A percentile compares a stretch with the other conserved stretches of the same genome.
phyloP scores from a whole-genome alignment of 1,140 invertebrate species.

The Drosophila miranda region DNA sequence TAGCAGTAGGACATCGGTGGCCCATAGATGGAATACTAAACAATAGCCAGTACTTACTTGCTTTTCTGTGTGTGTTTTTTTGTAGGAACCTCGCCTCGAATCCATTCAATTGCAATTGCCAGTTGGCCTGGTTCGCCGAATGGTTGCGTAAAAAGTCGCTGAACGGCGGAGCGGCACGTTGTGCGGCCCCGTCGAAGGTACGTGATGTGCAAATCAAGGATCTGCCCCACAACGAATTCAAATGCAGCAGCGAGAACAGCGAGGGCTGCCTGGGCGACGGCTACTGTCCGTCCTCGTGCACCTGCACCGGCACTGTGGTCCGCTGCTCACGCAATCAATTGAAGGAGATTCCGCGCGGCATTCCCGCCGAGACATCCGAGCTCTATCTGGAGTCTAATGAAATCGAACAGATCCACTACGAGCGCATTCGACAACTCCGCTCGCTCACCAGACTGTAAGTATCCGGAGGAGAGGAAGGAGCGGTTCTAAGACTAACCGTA shows the following conservation, averaged over 20 bases:
- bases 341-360: conserved; percentile 92
- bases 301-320: conserved; percentile 96
- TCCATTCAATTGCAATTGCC: conserved; percentile 97
- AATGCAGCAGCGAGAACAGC: conserved; percentile 94
- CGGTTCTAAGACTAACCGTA: neutral
- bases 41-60: conserved; percentile 25
- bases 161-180: conserved; percentile 89
- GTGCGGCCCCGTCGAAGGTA: conserved; percentile 89
- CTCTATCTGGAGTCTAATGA: conserved; percentile 98
- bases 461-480: neutral
- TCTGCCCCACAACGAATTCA: conserved; percentile 93
- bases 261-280: conserved; percentile 93
- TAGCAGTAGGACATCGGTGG: no score
- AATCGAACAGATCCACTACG: conserved; percentile 92
- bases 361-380: conserved; percentile 97
- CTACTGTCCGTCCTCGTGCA: conserved; percentile 96
- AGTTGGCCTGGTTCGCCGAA: conserved; percentile 95
- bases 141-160: conserved; percentile 92
- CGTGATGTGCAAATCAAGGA: conserved; percentile 92
- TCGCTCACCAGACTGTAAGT: conserved; percentile 95
- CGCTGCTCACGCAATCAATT: conserved; percentile 95
- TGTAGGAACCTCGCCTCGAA: conserved; percentile 94
- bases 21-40: neutral
- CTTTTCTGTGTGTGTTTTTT: conserved; percentile 47
- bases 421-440: conserved; percentile 92